Conservation (phyloP, 2,797 vertebrate species). For the Acrossocheilus fasciatus region DNA sequence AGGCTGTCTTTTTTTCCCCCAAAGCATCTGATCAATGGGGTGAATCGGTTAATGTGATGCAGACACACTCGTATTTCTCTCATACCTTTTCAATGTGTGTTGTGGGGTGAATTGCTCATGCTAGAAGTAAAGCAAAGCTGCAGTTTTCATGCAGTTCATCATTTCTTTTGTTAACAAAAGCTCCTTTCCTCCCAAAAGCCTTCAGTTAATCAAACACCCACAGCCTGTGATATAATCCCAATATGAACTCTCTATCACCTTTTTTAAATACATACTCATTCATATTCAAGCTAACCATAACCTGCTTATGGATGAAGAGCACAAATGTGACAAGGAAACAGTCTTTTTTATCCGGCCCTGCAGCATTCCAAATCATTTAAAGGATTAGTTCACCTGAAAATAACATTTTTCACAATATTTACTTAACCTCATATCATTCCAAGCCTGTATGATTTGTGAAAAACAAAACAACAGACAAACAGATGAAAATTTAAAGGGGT, state of each 20-base stretch:
- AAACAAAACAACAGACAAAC: not conserved
- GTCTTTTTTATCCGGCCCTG: not conserved
- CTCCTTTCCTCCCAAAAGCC: not conserved
- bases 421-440: not conserved
- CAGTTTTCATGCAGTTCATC: not conserved
- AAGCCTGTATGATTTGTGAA: not conserved
- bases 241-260: constrained; percentile 46
- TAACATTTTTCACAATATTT: not conserved
- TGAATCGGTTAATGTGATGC: constrained; percentile 60
- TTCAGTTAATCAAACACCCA: constrained; percentile 7
- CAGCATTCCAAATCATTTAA: not conserved
- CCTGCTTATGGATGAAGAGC: constrained; percentile 16
- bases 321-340: not conserved
- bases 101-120: not conserved
- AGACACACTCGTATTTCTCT: constrained; percentile 24
- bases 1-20: constrained; percentile 11
- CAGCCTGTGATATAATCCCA: constrained; percentile 27
- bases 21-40: constrained; percentile 63
- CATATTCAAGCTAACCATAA: constrained; percentile 8
- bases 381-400: not conserved
- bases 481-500: not conserved
- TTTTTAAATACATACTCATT: constrained; percentile 1
- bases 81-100: constrained; percentile 11
- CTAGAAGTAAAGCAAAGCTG: constrained; percentile 21
- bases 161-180: constrained; percentile 37